Evolutionary conservation across 2,113 vertebrate species (phyloP).

Genomic region (Indicator maculatus): DNA sequence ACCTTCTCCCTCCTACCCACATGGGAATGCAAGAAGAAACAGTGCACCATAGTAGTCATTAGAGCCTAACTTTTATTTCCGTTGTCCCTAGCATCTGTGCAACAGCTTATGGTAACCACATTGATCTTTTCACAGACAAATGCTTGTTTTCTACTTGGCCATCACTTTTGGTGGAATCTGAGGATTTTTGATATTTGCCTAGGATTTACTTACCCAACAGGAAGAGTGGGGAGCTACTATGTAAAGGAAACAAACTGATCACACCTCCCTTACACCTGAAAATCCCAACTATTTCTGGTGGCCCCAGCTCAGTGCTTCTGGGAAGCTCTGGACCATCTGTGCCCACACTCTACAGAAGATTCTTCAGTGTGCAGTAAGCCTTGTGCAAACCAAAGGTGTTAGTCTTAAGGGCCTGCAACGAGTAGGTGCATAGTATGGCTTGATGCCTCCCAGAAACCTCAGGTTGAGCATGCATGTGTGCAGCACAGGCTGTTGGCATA

Average conservation of each 20-base stretch:
- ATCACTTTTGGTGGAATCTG: not conserved
- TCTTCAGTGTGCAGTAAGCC: not conserved
- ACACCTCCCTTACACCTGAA: not conserved
- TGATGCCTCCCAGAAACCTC: slow-evolving; percentile 51
- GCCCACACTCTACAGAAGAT: not conserved
- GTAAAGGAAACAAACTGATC: not conserved
- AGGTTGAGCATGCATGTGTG: not conserved
- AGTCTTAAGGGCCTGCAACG: not conserved
- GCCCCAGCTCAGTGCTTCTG: not conserved
- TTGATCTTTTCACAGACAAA: not conserved
- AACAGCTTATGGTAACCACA: not conserved
- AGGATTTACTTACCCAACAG: not conserved
- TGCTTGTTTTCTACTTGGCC: not conserved
- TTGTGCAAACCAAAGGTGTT: not conserved
- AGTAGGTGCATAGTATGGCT: not conserved
- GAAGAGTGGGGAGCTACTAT: not conserved
- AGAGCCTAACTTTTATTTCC: not conserved
- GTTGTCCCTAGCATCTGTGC: not conserved
- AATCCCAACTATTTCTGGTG: not conserved
- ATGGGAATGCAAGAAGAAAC: not conserved
- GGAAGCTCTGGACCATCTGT: not conserved
- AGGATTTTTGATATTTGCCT: not conserved
- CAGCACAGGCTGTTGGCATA: not conserved
- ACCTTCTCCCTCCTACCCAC: not conserved
- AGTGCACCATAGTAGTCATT: not conserved